Evolutionary conservation across 2,888 invertebrate species (phyloP).

Genomic region (Unio pictorum): DNA sequence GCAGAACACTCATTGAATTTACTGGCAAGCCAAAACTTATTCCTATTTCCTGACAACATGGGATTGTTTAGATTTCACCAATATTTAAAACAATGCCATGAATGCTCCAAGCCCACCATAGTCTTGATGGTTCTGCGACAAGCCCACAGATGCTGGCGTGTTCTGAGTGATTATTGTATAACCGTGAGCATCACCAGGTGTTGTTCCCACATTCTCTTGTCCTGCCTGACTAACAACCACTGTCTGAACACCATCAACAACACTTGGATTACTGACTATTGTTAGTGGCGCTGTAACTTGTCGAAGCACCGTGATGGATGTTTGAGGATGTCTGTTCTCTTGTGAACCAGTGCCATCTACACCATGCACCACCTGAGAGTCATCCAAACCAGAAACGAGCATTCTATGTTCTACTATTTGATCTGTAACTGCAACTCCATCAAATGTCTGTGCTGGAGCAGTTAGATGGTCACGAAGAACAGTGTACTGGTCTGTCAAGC

Average conservation of each 20-base stretch:
- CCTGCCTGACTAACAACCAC: conserved; percentile 20
- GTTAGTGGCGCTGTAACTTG: conserved; percentile 10
- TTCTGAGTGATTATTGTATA: conserved; percentile 22
- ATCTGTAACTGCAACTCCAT: too few species aligned
- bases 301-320: too few species aligned
- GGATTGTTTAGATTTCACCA: too few species aligned
- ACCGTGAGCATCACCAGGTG: conserved; percentile 13
- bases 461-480: conserved; percentile 27
- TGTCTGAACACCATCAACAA: conserved; percentile 12
- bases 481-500: conserved; percentile 19
- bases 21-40: too few species aligned
- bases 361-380: too few species aligned
- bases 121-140: conserved; percentile 24
- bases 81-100: conserved; percentile 44
- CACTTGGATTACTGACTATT: conserved; percentile 14
- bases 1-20: too few species aligned
- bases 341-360: too few species aligned
- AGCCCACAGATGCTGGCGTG: conserved; percentile 12
- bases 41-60: too few species aligned
- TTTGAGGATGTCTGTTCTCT: too few species aligned
- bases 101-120: conserved; percentile 47
- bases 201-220: conserved; percentile 17
- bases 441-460: not conserved
- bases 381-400: too few species aligned
- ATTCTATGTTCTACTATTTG: too few species aligned